These are phyloP conservation scores for Stegodyphus dumicola DNA, from an alignment of 1,140 invertebrate genomes.

Conservation along the genomic window DNA sequence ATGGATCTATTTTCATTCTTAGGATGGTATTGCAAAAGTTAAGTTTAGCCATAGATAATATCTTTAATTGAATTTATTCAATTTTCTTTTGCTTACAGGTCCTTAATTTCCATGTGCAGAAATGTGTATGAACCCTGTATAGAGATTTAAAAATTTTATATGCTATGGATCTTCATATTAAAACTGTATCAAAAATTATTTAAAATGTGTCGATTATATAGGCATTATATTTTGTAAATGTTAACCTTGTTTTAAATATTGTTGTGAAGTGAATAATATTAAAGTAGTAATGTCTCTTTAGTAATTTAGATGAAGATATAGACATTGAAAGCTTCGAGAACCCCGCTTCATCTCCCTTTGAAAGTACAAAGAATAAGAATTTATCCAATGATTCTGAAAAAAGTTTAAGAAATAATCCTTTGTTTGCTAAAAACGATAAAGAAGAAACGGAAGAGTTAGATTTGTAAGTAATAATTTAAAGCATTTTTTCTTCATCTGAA, in stretches of 20 bases:
- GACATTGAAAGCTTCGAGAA: conserved; percentile 69
- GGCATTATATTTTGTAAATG: background rate
- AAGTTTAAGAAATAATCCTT: conserved; percentile 2
- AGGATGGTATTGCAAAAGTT: too few relatives aligned
- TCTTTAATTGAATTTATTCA: too few relatives aligned
- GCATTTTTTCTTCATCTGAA: too few relatives aligned
- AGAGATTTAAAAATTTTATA: too few relatives aligned
- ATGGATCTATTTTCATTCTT: too few relatives aligned
- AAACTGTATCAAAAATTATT: too few relatives aligned
- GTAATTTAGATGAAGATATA: conserved; percentile 68
- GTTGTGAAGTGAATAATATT: background rate
- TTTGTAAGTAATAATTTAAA: conserved; percentile 17
- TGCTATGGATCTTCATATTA: too few relatives aligned
- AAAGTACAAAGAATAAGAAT: conserved; percentile 15
- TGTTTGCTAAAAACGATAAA: conserved; percentile 3
- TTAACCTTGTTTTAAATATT: background rate
- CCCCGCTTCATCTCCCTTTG: conserved; percentile 23
- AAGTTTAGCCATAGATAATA: too few relatives aligned
- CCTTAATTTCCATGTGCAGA: too few relatives aligned
- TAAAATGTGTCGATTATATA: too few relatives aligned
- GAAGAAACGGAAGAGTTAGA: conserved; percentile 18
- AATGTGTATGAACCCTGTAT: too few relatives aligned
- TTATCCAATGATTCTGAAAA: conserved; percentile 31
- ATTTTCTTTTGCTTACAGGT: too few relatives aligned
- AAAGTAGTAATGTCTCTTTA: background rate